A percentile compares a stretch with the other conserved stretches of the same genome.
Conservation (phyloP, 1,140 invertebrate genomes). For the Daktulosphaira vitifoliae region DNA sequence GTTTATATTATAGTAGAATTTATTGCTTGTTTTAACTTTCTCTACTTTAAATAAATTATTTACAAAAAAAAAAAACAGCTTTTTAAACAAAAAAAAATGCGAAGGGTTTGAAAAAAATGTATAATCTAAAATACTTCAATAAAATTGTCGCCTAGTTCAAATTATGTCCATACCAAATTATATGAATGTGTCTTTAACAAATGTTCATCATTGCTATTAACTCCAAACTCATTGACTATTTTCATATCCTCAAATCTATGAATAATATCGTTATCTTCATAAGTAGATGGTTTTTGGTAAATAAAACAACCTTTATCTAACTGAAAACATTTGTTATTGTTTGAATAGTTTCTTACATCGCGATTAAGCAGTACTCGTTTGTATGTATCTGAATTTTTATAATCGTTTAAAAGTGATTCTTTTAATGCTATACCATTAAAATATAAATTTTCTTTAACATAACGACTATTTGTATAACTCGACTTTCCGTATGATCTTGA, state of each 20-base stretch:
- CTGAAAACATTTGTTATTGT: constrained; percentile 1
- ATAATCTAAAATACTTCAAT: too few species aligned
- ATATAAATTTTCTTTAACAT: constrained; percentile 23
- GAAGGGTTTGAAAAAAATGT: too few species aligned
- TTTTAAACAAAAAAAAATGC: too few species aligned
- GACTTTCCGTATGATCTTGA: constrained; percentile 4
- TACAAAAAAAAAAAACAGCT: too few species aligned
- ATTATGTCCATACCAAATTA: too few species aligned
- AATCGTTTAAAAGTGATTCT: constrained; percentile 1
- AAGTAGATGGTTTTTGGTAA: constrained; percentile 6
- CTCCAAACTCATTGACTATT: background rate
- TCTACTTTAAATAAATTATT: too few species aligned
- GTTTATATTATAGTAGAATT: too few species aligned
- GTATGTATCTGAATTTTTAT: background rate
- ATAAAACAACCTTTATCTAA: constrained; percentile 21
- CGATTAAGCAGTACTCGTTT: background rate
- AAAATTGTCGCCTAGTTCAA: too few species aligned
- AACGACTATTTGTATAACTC: background rate
- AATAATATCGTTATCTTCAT: constrained; percentile 2
- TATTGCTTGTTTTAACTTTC: too few species aligned
- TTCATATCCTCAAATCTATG: constrained; percentile 1
- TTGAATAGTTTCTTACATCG: background rate
- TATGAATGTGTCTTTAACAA: background rate
- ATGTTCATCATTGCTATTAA: background rate
- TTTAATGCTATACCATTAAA: constrained; percentile 14